Evolutionary conservation across 2,113 vertebrate species (phyloP).

Genomic region (Trogon surrucura): DNA sequence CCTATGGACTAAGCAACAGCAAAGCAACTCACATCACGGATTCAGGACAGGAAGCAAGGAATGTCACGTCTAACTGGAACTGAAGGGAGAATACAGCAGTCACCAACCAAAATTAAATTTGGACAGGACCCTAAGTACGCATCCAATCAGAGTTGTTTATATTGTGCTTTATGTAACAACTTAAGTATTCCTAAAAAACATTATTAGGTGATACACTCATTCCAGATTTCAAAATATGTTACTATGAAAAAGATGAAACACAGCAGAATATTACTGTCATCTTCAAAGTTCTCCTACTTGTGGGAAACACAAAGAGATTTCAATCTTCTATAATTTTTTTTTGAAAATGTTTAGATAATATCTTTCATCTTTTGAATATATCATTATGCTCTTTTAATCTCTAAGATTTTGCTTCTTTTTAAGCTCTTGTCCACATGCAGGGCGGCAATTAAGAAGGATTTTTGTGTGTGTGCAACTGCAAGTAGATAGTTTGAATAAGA

Average conservation of each 20-base stretch:
- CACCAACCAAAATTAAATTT: neutral
- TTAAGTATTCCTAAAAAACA: neutral
- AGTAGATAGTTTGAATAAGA: neutral
- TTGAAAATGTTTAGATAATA: neutral
- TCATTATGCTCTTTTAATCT: slow-evolving; percentile 6
- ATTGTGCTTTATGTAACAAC: neutral
- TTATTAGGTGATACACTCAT: neutral
- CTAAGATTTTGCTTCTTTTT: slow-evolving; percentile 7
- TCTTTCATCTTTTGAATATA: neutral
- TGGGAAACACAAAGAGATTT: neutral
- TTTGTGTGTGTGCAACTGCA: neutral
- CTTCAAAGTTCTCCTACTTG: neutral
- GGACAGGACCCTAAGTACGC: neutral
- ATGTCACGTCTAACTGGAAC: neutral
- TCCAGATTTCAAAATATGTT: neutral
- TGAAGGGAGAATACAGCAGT: neutral
- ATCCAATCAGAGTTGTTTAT: neutral
- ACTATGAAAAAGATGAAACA: slow-evolving; percentile 21
- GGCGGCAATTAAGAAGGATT: slow-evolving; percentile 2
- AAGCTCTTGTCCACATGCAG: slow-evolving; percentile 3
- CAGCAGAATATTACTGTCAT: neutral
- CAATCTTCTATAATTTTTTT: neutral
- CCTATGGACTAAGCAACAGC: neutral
- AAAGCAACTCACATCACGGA: neutral
- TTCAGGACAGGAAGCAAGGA: neutral